Percentiles rank a stretch among this genome's conserved stretches.
Conservation (phyloP, 2,888 invertebrate genomes). For the Netelia fuscicornis region DNA sequence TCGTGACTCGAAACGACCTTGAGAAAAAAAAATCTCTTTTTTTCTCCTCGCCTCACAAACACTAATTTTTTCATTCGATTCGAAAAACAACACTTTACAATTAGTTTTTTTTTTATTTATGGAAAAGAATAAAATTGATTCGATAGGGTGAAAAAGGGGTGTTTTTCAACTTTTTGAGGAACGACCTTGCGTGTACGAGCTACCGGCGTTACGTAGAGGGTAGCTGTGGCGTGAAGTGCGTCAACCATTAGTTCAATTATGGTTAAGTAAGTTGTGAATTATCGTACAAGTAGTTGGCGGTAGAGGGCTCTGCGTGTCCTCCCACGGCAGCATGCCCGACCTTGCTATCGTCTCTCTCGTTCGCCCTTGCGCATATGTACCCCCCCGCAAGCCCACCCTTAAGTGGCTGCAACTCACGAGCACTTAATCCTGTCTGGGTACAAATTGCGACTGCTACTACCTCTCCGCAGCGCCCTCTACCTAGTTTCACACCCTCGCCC, state of each 20-base stretch:
- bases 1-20: slow-evolving; percentile 28
- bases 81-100: no score
- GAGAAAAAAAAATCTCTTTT: background rate
- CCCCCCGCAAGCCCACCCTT: slow-evolving; percentile 47
- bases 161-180: background rate
- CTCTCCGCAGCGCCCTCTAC: slow-evolving; percentile 22
- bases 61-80: background rate
- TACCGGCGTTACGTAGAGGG: background rate
- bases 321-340: slow-evolving; percentile 18
- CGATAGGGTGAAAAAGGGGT: no score
- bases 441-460: slow-evolving; percentile 66
- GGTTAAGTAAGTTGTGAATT: slow-evolving; percentile 70
- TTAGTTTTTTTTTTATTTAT: no score
- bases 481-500: slow-evolving; percentile 17
- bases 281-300: slow-evolving; percentile 63
- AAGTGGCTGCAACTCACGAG: slow-evolving; percentile 68
- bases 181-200: background rate
- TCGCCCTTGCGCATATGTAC: slow-evolving; percentile 11
- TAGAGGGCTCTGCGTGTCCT: slow-evolving; percentile 50
- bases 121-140: no score
- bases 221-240: slow-evolving; percentile 36
- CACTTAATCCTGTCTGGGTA: slow-evolving; percentile 67
- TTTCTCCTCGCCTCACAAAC: slow-evolving; percentile 6
- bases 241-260: slow-evolving; percentile 68
- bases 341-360: slow-evolving; percentile 4